phyloP scores from a whole-genome alignment of 1,140 invertebrate species.

The Pristionchus pacificus region DNA sequence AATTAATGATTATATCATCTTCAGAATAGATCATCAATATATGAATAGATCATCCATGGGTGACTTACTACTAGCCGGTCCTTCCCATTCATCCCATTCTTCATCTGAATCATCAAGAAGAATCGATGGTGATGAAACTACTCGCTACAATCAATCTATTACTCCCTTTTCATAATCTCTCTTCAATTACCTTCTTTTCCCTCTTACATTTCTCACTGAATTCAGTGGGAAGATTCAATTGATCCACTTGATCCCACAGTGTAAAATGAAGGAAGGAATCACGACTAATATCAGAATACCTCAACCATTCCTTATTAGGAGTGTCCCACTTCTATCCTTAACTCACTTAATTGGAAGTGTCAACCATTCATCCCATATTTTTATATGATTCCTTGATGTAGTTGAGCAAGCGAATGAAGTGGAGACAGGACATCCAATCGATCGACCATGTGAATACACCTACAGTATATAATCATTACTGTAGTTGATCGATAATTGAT shows the following conservation, averaged over 20 bases:
- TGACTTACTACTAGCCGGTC: neutral
- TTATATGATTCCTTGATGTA: conserved; percentile 29
- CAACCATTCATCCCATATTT: conserved; percentile 96
- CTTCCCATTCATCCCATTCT: neutral
- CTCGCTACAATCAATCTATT: neutral
- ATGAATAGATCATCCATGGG: neutral
- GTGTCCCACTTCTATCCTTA: neutral
- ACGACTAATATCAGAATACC: conserved; percentile 78
- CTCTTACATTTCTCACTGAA: neutral
- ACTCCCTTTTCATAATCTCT: neutral
- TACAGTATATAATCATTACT: conserved; percentile 66
- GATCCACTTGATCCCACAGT: conserved; percentile 71
- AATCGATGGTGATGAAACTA: neutral
- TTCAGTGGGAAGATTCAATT: neutral
- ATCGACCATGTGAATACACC: conserved; percentile 76
- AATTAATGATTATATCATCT: too few species aligned
- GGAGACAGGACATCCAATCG: conserved; percentile 78
- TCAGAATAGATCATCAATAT: neutral
- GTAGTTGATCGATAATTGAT: neutral
- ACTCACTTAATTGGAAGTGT: conserved; percentile 76
- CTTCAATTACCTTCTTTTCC: neutral
- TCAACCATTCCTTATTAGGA: neutral
- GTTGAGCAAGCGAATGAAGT: conserved; percentile 73
- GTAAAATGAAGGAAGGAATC: conserved; percentile 84
- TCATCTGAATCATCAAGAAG: neutral